Conservation (phyloP, 1,140 invertebrate genomes). For the Rhagoletis zephyria region DNA sequence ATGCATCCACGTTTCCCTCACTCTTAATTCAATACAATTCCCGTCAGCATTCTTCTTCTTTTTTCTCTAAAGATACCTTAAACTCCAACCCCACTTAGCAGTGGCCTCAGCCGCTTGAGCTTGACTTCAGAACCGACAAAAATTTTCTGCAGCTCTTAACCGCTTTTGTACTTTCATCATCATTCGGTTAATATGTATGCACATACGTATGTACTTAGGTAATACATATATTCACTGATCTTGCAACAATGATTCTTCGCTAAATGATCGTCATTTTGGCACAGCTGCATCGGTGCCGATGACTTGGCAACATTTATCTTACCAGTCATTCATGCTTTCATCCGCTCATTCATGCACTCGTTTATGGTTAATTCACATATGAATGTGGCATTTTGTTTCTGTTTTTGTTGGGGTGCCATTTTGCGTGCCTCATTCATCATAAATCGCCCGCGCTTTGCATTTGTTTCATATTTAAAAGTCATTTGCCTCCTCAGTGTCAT, state of each 20-base stretch:
- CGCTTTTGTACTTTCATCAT: background rate
- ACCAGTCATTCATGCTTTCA: slow-evolving; percentile 18
- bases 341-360: background rate
- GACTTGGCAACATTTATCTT: background rate
- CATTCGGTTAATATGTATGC: no score
- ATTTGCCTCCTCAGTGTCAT: background rate
- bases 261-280: slow-evolving; percentile 9
- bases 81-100: no score
- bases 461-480: slow-evolving; percentile 1
- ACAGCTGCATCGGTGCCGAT: background rate
- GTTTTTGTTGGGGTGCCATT: background rate
- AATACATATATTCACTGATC: background rate
- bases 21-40: background rate
- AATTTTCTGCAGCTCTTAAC: background rate
- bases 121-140: background rate
- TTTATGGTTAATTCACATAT: background rate
- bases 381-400: slow-evolving; percentile 13
- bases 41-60: background rate
- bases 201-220: background rate
- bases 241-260: slow-evolving; percentile 1
- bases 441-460: background rate
- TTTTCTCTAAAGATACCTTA: background rate
- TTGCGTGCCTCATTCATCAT: background rate
- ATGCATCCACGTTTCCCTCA: background rate
- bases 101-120: no score